Evolutionary conservation across 2,888 invertebrate species (phyloP), one percentile per base, ranked within the genome.

Genomic region (Tetragnatha montana): DNA sequence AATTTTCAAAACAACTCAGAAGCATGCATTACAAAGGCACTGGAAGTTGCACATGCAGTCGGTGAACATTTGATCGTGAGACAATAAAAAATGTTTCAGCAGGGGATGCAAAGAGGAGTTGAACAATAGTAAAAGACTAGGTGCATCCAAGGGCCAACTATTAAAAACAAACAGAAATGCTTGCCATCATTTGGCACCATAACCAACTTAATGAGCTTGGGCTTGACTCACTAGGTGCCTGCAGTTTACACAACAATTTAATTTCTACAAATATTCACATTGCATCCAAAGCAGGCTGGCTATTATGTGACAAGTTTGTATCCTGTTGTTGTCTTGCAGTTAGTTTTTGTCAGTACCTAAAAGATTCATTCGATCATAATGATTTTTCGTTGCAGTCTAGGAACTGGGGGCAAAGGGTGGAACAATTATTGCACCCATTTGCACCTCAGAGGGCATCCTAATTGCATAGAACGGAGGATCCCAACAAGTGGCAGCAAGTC

Each of bases 1-100:
- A 81, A 89, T 89, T 87, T 89, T 82, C 82, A 89, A 87, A 89
- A 89, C 50, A 89, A 89, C 89, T 89, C 89, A 87, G 89, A 89
- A 89, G 89, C 89, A 89, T 89, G 89, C 89, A 89, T 89, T 89
- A 89, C 85, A 89, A 89, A 89, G 89, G 89, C 89, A 89, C 89
- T 89, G 89, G 89, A 89, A 86, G 89, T 89, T 89, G 89, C 89
- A 89, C 89, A 89, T 89, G 89, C 86, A 87, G 81, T 89, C 79
- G 86, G 89, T 89, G 86, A 82, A 89, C 86, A 89, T 89, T 89
- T 89, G 89, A 89, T 89, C 86, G 70, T 89, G 89, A 86, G 81
- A 86, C 82, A 89, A 83, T 79, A 79, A 82, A 81, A 89, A 75
- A 75, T 19, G 47, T 85, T 89, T 83, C 79, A 75, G 82, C 82